Percentiles rank a stretch among this genome's conserved stretches.
Evolutionary conservation across 2,113 vertebrate species (phyloP).

Genomic region (Colius striatus): DNA sequence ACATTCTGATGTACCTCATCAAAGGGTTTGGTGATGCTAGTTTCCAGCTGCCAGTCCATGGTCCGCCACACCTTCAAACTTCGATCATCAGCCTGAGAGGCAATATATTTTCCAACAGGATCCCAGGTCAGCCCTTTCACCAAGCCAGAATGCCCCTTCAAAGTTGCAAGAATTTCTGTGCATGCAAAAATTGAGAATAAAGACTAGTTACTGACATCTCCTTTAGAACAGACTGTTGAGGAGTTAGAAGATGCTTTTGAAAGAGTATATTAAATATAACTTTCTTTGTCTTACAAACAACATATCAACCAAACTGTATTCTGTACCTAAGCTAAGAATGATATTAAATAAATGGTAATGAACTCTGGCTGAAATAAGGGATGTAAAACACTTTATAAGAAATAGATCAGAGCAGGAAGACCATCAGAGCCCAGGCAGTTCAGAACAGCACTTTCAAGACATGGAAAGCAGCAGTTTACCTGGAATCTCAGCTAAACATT

Average conservation of each 20-base stretch:
- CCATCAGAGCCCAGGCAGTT: not conserved
- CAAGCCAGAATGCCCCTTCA: slow-evolving; percentile 94
- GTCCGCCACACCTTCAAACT: slow-evolving; percentile 97
- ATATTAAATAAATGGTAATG: not conserved
- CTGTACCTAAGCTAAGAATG: not conserved
- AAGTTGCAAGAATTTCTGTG: slow-evolving; percentile 91
- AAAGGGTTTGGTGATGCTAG: slow-evolving; percentile 97
- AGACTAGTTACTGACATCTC: not conserved
- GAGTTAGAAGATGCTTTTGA: not conserved
- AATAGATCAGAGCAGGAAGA: not conserved
- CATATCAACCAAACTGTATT: not conserved
- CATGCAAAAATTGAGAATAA: not conserved
- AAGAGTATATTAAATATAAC: not conserved
- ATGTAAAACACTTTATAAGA: not conserved
- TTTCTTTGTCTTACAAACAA: not conserved
- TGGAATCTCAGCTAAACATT: not conserved
- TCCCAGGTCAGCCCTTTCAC: slow-evolving; percentile 99
- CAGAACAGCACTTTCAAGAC: not conserved
- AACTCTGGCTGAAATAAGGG: not conserved
- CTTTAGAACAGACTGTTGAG: not conserved
- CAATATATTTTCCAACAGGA: slow-evolving; percentile 97
- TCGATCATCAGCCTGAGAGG: slow-evolving; percentile 96
- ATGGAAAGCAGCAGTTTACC: not conserved
- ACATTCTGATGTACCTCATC: slow-evolving; percentile 83
- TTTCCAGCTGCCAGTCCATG: slow-evolving; percentile 96